A percentile compares a stretch with the other conserved stretches of the same genome.
Conservation (phyloP, 53 echinoderm and acorn worm species). For the Stichopus horrens region DNA sequence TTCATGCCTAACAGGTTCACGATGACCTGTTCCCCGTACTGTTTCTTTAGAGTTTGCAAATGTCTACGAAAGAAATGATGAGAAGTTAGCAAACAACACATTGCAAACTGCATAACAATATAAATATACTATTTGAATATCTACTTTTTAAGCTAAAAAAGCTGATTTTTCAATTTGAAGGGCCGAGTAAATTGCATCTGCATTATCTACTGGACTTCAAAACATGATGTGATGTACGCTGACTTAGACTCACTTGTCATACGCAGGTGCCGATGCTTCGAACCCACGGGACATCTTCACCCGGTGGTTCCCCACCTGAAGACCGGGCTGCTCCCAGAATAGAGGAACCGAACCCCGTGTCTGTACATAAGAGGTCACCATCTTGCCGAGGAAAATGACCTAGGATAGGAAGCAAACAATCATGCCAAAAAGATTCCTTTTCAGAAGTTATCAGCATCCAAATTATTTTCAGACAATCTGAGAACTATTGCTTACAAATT, state of each 20-base stretch:
- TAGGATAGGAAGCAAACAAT: slow-evolving; percentile 12
- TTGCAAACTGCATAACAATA: too few relatives aligned
- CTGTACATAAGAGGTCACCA: slow-evolving; percentile 82
- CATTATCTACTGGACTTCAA: background rate
- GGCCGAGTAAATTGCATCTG: too few relatives aligned
- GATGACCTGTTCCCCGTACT: slow-evolving; percentile 90
- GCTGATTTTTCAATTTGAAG: too few relatives aligned
- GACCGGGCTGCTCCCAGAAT: slow-evolving; percentile 95
- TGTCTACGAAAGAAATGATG: slow-evolving; percentile 47
- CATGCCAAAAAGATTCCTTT: background rate
- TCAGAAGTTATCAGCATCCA: too few relatives aligned
- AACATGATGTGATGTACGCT: background rate
- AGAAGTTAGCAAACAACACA: too few relatives aligned
- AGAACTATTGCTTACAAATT: too few relatives aligned
- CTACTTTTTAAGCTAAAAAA: too few relatives aligned
- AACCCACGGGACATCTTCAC: slow-evolving; percentile 91
- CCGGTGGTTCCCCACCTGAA: slow-evolving; percentile 84
- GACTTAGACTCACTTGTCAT: slow-evolving; percentile 67
- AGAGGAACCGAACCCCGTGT: slow-evolving; percentile 90
- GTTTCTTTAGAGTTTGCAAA: slow-evolving; percentile 72
- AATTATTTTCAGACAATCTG: too few relatives aligned
- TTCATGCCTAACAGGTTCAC: slow-evolving; percentile 82
- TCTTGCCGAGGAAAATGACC: slow-evolving; percentile 81
- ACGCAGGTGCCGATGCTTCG: slow-evolving; percentile 89
- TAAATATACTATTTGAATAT: too few relatives aligned